Percentiles rank a stretch among this genome's conserved stretches.
phyloP scores from a whole-genome alignment of 2,888 invertebrate species.

The Lasioglossum oenotherae region DNA sequence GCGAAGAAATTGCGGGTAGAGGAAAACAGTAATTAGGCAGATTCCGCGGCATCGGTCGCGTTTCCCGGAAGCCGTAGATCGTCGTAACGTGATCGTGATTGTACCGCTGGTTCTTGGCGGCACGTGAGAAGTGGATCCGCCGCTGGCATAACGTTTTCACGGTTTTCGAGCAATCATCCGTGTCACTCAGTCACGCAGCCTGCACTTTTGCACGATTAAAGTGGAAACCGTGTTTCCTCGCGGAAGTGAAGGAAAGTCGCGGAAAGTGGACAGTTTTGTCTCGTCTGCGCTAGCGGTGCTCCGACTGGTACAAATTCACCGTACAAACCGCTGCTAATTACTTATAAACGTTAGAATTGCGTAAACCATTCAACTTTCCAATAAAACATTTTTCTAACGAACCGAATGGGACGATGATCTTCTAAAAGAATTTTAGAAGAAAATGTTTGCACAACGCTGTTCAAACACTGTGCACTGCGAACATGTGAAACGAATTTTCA shows the following conservation, averaged over 20 bases:
- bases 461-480: too few species aligned
- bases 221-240: slow-evolving; percentile 69
- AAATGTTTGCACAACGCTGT: too few species aligned
- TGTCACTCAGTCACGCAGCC: slow-evolving; percentile 20
- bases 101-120: neutral
- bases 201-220: slow-evolving; percentile 50
- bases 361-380: neutral
- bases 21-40: neutral
- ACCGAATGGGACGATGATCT: neutral
- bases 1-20: too few species aligned
- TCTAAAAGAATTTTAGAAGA: neutral
- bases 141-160: slow-evolving; percentile 4
- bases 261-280: neutral
- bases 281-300: neutral
- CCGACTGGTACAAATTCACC: neutral
- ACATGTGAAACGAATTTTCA: neutral
- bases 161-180: slow-evolving; percentile 21
- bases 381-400: neutral
- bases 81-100: neutral
- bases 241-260: slow-evolving; percentile 61
- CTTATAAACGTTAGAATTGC: neutral
- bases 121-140: slow-evolving; percentile 3
- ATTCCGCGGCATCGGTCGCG: neutral
- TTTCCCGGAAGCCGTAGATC: neutral
- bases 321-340: neutral